These are phyloP conservation scores for Poecilobothrus nobilitatus DNA, from an alignment of 2,888 invertebrate genomes.

Conservation along the genomic window DNA sequence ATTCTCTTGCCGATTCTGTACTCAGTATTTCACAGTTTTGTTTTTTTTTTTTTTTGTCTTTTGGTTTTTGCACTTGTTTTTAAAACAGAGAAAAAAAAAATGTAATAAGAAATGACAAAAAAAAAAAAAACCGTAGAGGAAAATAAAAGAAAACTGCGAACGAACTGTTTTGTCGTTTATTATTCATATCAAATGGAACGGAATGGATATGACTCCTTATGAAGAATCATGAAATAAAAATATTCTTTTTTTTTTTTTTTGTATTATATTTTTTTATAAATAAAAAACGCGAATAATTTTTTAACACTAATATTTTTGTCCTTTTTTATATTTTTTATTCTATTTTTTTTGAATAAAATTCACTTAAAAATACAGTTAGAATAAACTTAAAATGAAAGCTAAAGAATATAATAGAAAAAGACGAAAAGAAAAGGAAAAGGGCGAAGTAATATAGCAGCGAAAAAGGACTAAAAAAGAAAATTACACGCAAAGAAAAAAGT, in stretches of 20 bases:
- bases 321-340: not conserved
- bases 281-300: not conserved
- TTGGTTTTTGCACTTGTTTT: no score
- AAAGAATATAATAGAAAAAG: no score
- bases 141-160: not conserved
- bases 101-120: no score
- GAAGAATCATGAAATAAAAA: not conserved
- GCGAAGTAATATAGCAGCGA: no score
- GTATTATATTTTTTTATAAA: no score
- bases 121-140: not conserved
- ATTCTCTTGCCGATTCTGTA: no score
- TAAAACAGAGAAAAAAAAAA: no score
- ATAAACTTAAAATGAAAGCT: not conserved
- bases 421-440: no score
- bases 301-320: not conserved
- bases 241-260: not conserved
- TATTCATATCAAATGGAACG: slow-evolving; percentile 1
- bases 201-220: not conserved
- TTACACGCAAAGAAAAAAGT: no score
- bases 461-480: no score
- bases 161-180: not conserved
- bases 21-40: no score
- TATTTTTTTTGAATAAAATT: not conserved
- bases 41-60: no score
- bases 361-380: not conserved